Conservation (phyloP, 2,888 invertebrate species). For the Melanargia galathea region DNA sequence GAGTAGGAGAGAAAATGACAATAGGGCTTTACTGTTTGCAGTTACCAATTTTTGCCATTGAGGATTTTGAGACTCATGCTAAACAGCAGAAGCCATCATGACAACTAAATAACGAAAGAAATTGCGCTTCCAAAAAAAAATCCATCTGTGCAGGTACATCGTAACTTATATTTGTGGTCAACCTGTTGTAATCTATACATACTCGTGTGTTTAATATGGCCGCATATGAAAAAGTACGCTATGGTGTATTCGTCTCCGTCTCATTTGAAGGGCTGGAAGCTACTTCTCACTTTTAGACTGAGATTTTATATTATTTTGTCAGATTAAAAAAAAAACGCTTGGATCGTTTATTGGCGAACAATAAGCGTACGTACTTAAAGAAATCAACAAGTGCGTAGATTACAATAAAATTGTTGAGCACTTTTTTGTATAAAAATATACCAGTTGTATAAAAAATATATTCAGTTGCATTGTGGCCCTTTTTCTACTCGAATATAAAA, state of each 20-base stretch:
- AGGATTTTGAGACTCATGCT: no score
- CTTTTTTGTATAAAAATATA: not conserved
- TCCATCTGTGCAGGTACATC: no score
- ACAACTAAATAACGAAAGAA: no score
- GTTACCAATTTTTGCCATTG: no score
- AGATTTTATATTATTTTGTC: not conserved
- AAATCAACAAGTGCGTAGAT: not conserved
- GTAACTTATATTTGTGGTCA: no score
- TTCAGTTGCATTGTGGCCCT: not conserved
- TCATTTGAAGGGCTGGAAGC: not conserved
- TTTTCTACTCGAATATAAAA: conserved; percentile 4
- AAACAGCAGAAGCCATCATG: no score
- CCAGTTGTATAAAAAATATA: not conserved
- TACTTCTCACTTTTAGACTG: not conserved
- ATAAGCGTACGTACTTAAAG: not conserved
- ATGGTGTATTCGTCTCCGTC: not conserved
- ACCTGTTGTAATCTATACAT: no score
- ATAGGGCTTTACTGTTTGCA: no score
- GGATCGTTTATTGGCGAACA: not conserved
- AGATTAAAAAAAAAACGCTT: not conserved
- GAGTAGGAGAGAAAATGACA: no score
- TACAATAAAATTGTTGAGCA: conserved; percentile 17
- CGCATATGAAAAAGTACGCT: not conserved
- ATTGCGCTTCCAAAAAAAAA: no score
- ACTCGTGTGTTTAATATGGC: no score